phyloP scores from a whole-genome alignment of 2,888 invertebrate genomes.

The Euproctis similis region DNA sequence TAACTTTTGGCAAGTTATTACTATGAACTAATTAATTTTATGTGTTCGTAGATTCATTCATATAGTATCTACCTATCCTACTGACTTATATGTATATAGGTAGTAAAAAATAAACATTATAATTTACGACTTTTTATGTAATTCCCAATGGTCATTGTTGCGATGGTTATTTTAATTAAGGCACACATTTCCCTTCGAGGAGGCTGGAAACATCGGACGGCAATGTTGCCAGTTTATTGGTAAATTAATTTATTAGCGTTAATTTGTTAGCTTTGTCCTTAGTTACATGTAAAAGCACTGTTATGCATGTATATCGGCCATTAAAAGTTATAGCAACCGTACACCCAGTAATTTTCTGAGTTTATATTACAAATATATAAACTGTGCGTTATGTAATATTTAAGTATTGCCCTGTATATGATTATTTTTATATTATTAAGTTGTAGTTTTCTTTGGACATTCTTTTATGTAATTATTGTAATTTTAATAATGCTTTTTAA shows the following conservation, averaged over 20 bases:
- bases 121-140: constrained; percentile 15
- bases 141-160: constrained; percentile 27
- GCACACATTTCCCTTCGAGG: constrained; percentile 26
- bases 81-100: too few species aligned
- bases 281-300: constrained; percentile 29
- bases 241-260: constrained; percentile 42
- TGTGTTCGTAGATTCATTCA: too few species aligned
- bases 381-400: constrained; percentile 25
- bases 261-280: constrained; percentile 38
- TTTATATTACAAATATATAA: constrained; percentile 37
- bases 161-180: constrained; percentile 32
- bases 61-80: too few species aligned
- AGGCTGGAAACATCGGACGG: constrained; percentile 11
- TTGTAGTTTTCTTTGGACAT: too few species aligned
- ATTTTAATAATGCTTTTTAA: too few species aligned
- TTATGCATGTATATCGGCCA: constrained; percentile 35
- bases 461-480: too few species aligned
- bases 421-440: too few species aligned
- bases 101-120: constrained; percentile 14
- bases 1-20: too few species aligned
- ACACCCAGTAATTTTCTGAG: constrained; percentile 31
- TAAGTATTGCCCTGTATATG: constrained; percentile 21
- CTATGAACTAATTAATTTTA: too few species aligned
- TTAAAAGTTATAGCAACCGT: constrained; percentile 39
- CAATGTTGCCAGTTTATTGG: constrained; percentile 27